Base-by-base conservation (phyloP, 30 jellyfish, hydroid and myxozoan species). In the Aurelia sp. region DNA sequence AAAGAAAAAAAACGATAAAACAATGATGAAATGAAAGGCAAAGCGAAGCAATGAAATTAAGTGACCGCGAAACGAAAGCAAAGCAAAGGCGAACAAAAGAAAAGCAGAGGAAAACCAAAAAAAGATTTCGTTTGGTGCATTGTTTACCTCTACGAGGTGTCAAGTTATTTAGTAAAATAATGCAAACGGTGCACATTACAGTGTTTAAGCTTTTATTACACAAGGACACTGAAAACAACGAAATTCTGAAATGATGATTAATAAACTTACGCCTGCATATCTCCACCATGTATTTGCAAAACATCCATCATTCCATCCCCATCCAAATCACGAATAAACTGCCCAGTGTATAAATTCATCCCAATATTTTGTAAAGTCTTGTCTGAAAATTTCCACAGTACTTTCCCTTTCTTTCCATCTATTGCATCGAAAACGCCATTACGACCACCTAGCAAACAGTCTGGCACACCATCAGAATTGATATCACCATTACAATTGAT, bases 401-500 rank as follows among this genome's bases (percentile, higher is more conserved):
- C 35, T 18, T 58, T n/a, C 6, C 98, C 98, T n/a, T 41, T 69
- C 19, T 74, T 74, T 22, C 98, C 96, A 76, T 89, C 74, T 57
- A 92, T 81, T 10, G 98, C 98, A 73, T 68, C 97, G 62, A 92
- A 92, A 16, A 76, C 93, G 20, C 96, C 97, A 18, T 77, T 92
- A 7, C 97, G 90, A 3, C 98, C 98, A 44, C 96, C 95, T 41
- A 91, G 75, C 73, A 92, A 51, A 66, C 98, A 92, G 64, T 92
- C 98, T 6, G 89, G 89, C 13, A 92, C 84, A 3, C 98, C 98
- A 33, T 92, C 98, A 15, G 21, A 52, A 50, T 78, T 77, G 41
- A 92, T 19, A 71, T 92, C 98, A 0, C 93, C 98, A 76, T 92
- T 92, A 72, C 98, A 92, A 66, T 92, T 92, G 62, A 92, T 62